phyloP scores from a whole-genome alignment of 2,113 vertebrate genomes.

The Sceloporus tristichus region DNA sequence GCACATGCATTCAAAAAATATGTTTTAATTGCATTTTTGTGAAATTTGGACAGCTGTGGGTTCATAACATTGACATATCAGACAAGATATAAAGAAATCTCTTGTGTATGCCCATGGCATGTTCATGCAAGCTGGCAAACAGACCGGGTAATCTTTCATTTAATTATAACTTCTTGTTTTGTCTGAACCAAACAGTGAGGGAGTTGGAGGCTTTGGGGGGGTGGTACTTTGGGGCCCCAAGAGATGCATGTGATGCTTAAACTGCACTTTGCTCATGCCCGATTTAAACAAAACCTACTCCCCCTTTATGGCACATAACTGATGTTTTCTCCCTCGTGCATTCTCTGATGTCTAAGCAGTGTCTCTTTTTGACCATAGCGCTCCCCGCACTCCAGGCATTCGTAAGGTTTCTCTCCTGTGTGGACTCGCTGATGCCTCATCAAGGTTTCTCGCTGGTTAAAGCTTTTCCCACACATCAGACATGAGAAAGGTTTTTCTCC shows the following conservation, averaged over 20 bases:
- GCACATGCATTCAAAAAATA: too few relatives aligned
- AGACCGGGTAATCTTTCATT: neutral
- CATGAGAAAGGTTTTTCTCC: neutral
- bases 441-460: slow-evolving; percentile 1
- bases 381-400: neutral
- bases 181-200: neutral
- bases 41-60: too few relatives aligned
- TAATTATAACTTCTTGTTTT: neutral
- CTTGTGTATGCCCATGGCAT: too few relatives aligned
- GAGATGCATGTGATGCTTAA: too few relatives aligned
- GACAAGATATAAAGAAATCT: too few relatives aligned
- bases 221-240: too few relatives aligned
- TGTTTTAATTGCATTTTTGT: too few relatives aligned
- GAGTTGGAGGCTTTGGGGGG: too few relatives aligned
- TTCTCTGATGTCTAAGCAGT: neutral
- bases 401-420: neutral
- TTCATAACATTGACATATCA: too few relatives aligned
- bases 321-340: neutral
- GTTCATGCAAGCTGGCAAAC: neutral
- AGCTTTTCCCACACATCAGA: neutral
- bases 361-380: neutral
- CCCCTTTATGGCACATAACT: neutral
- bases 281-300: neutral
- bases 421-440: neutral
- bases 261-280: too few relatives aligned